Base-by-base conservation (phyloP, 2,888 invertebrate genomes). In the Azorinus chamasolen region DNA sequence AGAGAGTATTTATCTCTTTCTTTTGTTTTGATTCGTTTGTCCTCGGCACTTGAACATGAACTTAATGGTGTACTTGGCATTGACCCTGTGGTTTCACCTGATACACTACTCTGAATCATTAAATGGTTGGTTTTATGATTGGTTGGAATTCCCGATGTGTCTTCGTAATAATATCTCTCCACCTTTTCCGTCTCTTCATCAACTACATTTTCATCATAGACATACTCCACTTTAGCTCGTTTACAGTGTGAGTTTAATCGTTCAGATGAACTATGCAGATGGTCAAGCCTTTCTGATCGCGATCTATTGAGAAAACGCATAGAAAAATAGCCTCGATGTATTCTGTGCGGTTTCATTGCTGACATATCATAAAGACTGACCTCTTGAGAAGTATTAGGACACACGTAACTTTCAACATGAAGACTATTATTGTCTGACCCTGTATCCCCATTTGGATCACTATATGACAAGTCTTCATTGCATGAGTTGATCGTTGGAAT, bases 131-230 rank as follows among this genome's bases (percentile, higher is more conserved):
- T 57, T 55, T 74, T 68, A 14, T 63, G 69, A 24, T 51, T 50
- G 8, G 71, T 43, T 22, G 62, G 73, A 37, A 76, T 62, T 12
- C 84, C 79, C 37, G 84, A 71, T 46, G 83, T 83, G 45, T 90
- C 89, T 65, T 91, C 88, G 65, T 90, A 90, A 63, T 85, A 89
- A 70, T 87, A 90, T 6, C 89, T 63, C 57, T 91, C 90, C 4
- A 91, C 83, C 57, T 89, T 87, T 73, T 92, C 91, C 1, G 91
- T 91, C 63, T 88, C 88, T 5, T 88, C 86, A 58, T 92, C 91
- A 14, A 90, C 68, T 3, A 91, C 91, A 51, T 85, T 86, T 76
- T 91, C 91, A 66, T 92, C 92, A 57, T 92, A 92, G n/a, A 90
- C 84, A 48, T 91, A 91, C 74, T 91, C 91, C 10, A 90, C 86